Evolutionary conservation across 2,888 invertebrate species (phyloP).

Genomic region (Odontothrips loti): DNA sequence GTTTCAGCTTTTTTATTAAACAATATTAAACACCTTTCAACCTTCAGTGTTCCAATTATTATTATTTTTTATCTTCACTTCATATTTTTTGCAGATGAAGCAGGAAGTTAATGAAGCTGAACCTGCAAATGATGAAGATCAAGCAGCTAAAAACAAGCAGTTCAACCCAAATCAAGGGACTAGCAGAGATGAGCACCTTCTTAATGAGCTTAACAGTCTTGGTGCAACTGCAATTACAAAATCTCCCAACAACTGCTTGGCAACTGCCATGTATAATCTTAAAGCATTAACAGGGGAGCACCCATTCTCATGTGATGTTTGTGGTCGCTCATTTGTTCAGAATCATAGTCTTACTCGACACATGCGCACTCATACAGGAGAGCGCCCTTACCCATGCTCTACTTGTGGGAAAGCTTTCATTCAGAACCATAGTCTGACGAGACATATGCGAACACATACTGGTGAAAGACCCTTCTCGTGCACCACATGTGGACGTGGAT

Average conservation of each 20-base stretch:
- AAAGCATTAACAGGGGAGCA: slow-evolving; percentile 1
- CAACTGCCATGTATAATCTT: slow-evolving; percentile 2
- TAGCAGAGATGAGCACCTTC: not conserved
- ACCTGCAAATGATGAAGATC: not conserved
- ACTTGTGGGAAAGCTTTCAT: slow-evolving; percentile 15
- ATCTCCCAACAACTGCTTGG: not conserved
- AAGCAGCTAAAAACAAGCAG: slow-evolving; percentile 16
- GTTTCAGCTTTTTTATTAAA: not conserved
- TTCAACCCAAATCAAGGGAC: not conserved
- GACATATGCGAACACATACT: slow-evolving; percentile 19
- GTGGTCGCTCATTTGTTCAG: slow-evolving; percentile 12
- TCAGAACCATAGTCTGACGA: slow-evolving; percentile 6
- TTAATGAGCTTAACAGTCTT: slow-evolving; percentile 16
- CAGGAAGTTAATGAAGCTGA: slow-evolving; percentile 1
- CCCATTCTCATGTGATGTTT: slow-evolving; percentile 15
- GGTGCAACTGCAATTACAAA: not conserved
- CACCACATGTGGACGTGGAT: slow-evolving; percentile 10
- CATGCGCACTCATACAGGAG: slow-evolving; percentile 20
- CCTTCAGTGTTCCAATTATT: not conserved
- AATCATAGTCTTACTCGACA: slow-evolving; percentile 13
- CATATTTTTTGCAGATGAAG: not conserved
- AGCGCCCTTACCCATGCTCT: slow-evolving; percentile 12
- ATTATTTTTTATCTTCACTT: not conserved
- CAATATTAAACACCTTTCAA: not conserved
- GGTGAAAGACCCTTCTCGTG: not conserved